A percentile compares a stretch with the other conserved stretches of the same genome.
phyloP scores from a whole-genome alignment of 2,113 vertebrate genomes.

The Chauna torquata region DNA sequence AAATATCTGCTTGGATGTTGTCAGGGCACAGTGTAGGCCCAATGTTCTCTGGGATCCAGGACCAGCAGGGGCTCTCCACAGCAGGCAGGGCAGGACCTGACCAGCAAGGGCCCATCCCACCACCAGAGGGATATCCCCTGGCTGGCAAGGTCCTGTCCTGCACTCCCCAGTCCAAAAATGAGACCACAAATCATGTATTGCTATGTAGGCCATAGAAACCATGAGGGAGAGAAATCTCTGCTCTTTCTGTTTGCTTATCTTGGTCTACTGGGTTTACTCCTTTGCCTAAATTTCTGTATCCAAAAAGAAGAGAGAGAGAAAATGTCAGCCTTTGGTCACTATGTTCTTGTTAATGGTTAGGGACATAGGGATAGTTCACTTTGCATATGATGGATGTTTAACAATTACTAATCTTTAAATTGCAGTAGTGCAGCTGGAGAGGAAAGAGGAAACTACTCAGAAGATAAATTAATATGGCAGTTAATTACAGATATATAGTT shows the following conservation, averaged over 20 bases:
- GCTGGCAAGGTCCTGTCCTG: not conserved
- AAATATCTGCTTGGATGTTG: not conserved
- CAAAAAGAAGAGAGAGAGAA: not conserved
- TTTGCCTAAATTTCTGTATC: not conserved
- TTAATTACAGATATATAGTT: slow-evolving; percentile 65
- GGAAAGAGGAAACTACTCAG: slow-evolving; percentile 20
- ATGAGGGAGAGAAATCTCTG: not conserved
- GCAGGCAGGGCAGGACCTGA: not conserved
- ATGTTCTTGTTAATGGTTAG: slow-evolving; percentile 37
- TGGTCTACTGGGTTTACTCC: not conserved
- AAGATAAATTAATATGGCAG: slow-evolving; percentile 69
- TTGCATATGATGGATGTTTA: slow-evolving; percentile 63
- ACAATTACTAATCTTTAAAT: slow-evolving; percentile 69
- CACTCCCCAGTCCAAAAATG: not conserved
- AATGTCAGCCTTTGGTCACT: slow-evolving; percentile 4
- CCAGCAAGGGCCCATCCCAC: not conserved
- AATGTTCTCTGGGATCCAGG: not conserved
- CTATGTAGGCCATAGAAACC: not conserved
- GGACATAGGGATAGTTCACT: slow-evolving; percentile 45
- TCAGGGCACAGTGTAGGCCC: not conserved
- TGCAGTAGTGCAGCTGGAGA: slow-evolving; percentile 29
- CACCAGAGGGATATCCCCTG: not conserved
- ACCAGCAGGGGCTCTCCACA: accelerated
- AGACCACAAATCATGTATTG: not conserved
- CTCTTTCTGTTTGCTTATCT: not conserved